Percentiles rank a stretch among this genome's conserved stretches.
These are phyloP conservation scores for Gymnocheta viridis DNA, from an alignment of 2,888 invertebrate genomes.

Conservation along the genomic window DNA sequence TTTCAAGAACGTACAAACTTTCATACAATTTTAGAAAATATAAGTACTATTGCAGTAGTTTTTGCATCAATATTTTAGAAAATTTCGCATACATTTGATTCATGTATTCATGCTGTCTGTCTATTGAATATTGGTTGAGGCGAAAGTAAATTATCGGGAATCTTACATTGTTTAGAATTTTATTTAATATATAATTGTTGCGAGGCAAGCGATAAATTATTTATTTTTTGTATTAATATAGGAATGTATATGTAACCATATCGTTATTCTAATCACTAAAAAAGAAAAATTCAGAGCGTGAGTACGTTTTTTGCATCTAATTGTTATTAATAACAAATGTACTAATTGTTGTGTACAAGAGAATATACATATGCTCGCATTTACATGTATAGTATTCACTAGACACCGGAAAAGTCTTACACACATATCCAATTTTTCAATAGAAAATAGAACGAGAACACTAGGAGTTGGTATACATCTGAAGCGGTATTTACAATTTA, in stretches of 20 bases:
- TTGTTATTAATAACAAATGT: too few relatives aligned
- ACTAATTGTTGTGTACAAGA: too few relatives aligned
- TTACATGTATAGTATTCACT: background rate
- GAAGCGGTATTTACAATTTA: constrained; percentile 71
- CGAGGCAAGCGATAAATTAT: too few relatives aligned
- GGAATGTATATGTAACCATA: too few relatives aligned
- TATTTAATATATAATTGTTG: too few relatives aligned
- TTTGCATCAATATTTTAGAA: constrained; percentile 47
- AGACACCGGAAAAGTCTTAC: background rate
- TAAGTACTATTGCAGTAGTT: constrained; percentile 56
- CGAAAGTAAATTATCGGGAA: background rate
- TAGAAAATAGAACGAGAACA: background rate
- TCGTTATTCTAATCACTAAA: too few relatives aligned
- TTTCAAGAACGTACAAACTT: background rate
- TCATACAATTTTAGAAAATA: constrained; percentile 37
- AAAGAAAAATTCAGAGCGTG: too few relatives aligned
- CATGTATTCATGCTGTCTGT: constrained; percentile 16
- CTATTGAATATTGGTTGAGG: constrained; percentile 2
- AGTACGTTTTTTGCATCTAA: too few relatives aligned
- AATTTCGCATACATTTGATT: constrained; percentile 56
- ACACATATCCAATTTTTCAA: constrained; percentile 5
- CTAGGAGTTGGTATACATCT: constrained; percentile 22
- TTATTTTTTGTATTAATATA: too few relatives aligned
- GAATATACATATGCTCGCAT: too few relatives aligned
- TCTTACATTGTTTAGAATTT: background rate